Conservation (phyloP, 2,113 vertebrate genomes). For the Nothocercus nigrocapillus region DNA sequence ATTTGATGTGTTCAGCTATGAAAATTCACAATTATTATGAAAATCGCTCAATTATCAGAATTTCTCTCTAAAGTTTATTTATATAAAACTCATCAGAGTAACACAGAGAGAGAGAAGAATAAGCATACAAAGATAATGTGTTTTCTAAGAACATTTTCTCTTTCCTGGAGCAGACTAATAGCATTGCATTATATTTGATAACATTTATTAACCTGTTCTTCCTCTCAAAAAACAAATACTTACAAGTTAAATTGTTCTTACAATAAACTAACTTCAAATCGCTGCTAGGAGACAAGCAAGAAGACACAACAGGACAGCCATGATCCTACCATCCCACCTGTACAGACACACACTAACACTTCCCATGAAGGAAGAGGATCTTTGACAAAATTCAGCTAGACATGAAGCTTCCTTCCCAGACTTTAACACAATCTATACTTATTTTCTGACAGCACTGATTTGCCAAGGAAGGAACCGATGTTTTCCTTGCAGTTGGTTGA, state of each 20-base stretch:
- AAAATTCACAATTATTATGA: conserved; percentile 11
- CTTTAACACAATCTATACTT: not conserved
- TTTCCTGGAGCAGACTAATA: not conserved
- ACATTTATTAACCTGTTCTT: not conserved
- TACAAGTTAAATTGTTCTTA: not conserved
- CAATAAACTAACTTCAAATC: not conserved
- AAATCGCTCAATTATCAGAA: not conserved
- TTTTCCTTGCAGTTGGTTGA: not conserved
- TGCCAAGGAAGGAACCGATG: not conserved
- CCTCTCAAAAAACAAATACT: not conserved
- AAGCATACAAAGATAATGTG: not conserved
- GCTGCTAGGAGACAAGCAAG: not conserved
- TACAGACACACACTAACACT: not conserved
- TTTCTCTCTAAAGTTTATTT: not conserved
- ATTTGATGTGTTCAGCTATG: not conserved
- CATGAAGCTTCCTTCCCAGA: not conserved
- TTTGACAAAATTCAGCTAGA: not conserved
- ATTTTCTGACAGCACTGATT: not conserved
- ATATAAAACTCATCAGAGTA: not conserved
- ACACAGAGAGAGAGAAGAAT: not conserved
- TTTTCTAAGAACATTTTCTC: not conserved
- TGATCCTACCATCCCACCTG: accelerated
- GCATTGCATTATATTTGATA: not conserved
- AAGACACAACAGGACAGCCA: not conserved
- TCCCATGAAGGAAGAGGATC: accelerated